These are phyloP conservation scores for Erpetoichthys calabaricus DNA, from an alignment of 2,797 vertebrate genomes.

Conservation along the genomic window DNA sequence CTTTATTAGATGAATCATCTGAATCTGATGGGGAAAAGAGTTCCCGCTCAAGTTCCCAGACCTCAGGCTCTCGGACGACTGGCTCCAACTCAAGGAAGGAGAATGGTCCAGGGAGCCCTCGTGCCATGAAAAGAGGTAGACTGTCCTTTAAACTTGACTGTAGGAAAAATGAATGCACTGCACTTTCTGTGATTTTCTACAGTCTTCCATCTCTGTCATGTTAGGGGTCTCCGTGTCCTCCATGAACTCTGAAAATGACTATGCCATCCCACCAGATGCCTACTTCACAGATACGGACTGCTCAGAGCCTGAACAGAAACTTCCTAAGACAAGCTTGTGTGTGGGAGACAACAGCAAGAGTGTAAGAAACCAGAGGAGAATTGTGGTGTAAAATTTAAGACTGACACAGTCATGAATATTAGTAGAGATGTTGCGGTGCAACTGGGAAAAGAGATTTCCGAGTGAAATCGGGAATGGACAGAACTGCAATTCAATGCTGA, in stretches of 20 bases:
- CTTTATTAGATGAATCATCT: slow-evolving; percentile 72
- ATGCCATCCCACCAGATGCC: slow-evolving; percentile 92
- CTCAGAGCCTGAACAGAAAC: slow-evolving; percentile 85
- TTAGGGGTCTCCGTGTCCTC: slow-evolving; percentile 85
- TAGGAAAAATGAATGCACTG: neutral
- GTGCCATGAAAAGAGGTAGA: slow-evolving; percentile 79
- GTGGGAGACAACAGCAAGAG: slow-evolving; percentile 72
- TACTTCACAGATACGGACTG: slow-evolving; percentile 82
- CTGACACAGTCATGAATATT: too few relatives aligned
- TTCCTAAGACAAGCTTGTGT: slow-evolving; percentile 75
- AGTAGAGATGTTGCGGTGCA: too few relatives aligned
- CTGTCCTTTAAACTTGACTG: neutral
- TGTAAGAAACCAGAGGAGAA: slow-evolving; percentile 39
- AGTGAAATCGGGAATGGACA: too few relatives aligned
- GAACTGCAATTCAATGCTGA: too few relatives aligned
- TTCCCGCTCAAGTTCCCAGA: slow-evolving; percentile 63
- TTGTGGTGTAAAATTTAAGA: neutral
- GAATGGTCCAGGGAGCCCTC: slow-evolving; percentile 66
- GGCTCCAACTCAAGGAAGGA: slow-evolving; percentile 61
- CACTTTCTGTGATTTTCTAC: neutral
- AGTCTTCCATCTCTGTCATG: slow-evolving; percentile 13
- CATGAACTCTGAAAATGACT: slow-evolving; percentile 85
- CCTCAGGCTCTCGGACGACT: slow-evolving; percentile 28
- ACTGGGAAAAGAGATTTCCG: too few relatives aligned
- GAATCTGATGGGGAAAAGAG: slow-evolving; percentile 83